Evolutionary conservation across 92 coral and sea anemone species (phyloP).

Genomic region (Palythoa grandis): DNA sequence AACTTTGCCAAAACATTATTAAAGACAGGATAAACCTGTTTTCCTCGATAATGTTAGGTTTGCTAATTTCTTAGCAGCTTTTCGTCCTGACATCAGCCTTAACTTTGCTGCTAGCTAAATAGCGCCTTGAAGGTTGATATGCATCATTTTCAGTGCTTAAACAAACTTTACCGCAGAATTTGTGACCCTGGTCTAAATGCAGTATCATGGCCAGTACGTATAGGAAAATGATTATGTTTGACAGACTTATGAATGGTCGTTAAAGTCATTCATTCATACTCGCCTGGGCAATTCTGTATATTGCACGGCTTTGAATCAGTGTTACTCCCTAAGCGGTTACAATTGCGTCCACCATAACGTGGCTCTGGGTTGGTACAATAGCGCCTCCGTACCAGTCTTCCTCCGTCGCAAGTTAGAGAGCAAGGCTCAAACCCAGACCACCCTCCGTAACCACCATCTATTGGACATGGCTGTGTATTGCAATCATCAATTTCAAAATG

Average conservation of each 20-base stretch:
- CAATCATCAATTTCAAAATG: conserved; percentile 54
- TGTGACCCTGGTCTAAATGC: neutral
- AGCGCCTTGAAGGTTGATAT: too few species aligned
- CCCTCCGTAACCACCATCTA: conserved; percentile 72
- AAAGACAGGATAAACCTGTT: too few species aligned
- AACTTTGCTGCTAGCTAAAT: too few species aligned
- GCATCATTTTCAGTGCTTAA: too few species aligned
- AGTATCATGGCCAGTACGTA: neutral
- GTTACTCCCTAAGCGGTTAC: conserved; percentile 65
- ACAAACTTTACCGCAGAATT: neutral
- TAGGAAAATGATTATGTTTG: neutral
- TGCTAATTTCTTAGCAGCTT: too few species aligned
- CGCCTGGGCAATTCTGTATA: conserved; percentile 76
- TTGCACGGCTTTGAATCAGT: conserved; percentile 62
- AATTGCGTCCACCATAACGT: conserved; percentile 76
- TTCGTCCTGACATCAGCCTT: too few species aligned
- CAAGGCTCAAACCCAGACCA: conserved; percentile 84
- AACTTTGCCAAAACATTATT: too few species aligned
- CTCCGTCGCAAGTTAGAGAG: conserved; percentile 75
- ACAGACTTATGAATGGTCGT: neutral
- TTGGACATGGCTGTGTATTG: conserved; percentile 69
- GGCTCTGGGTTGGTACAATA: conserved; percentile 87
- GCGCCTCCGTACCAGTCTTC: conserved; percentile 65
- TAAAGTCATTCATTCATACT: conserved; percentile 8
- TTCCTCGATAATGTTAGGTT: too few species aligned